These are phyloP conservation scores for Tarsius wallacei DNA, from an alignment of 2,797 vertebrate species.

Conservation along the genomic window DNA sequence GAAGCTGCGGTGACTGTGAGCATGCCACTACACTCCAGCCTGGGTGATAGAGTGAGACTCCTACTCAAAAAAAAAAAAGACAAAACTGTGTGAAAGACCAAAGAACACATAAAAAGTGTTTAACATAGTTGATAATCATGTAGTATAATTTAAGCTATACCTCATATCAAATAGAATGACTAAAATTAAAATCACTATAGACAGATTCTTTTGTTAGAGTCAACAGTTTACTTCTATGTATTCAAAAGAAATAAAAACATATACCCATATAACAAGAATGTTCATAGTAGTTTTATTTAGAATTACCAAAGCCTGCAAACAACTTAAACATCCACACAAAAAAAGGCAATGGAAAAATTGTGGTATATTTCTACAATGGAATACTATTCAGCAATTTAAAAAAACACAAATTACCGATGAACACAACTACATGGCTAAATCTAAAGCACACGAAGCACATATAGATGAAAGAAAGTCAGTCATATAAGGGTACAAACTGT, in stretches of 20 bases:
- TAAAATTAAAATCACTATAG: background rate
- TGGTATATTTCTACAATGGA: background rate
- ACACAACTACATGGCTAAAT: background rate
- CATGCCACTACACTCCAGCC: no score
- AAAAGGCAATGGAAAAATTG: background rate
- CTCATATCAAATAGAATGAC: background rate
- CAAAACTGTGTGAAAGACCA: background rate
- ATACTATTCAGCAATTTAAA: background rate
- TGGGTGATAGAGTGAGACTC: no score
- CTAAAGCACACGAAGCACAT: background rate
- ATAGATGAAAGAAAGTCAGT: background rate
- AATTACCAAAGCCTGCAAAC: background rate
- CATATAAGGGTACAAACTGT: background rate
- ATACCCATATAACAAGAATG: background rate
- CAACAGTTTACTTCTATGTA: background rate
- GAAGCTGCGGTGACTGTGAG: no score
- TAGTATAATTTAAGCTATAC: background rate
- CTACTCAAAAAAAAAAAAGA: no score
- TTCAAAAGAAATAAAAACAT: conserved; percentile 34
- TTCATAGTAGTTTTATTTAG: background rate
- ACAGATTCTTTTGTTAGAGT: background rate
- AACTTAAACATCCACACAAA: background rate
- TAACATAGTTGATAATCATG: conserved; percentile 24
- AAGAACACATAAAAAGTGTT: background rate
- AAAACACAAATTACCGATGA: background rate